A percentile compares a stretch with the other conserved stretches of the same genome.
phyloP scores from a whole-genome alignment of 2,113 vertebrate species.

The Megatriorchis doriae region DNA sequence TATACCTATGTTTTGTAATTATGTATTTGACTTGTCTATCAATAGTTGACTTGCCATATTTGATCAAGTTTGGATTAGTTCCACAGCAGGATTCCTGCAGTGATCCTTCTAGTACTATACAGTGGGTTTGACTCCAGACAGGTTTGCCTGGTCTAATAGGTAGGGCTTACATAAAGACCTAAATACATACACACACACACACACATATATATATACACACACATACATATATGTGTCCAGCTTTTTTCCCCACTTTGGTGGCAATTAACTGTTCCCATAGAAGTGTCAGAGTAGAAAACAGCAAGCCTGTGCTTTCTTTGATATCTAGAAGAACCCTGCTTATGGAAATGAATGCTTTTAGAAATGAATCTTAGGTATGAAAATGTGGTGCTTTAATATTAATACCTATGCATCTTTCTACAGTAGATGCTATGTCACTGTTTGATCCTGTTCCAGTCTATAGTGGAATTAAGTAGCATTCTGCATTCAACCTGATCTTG shows the following conservation, averaged over 20 bases:
- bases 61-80: background rate
- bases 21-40: background rate
- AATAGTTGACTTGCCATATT: background rate
- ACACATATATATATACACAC: rapidly evolving
- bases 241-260: background rate
- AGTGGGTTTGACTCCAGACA: background rate
- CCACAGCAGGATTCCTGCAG: background rate
- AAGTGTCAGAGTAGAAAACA: background rate
- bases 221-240: too few relatives aligned
- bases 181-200: background rate
- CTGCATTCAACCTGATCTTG: background rate
- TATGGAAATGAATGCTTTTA: background rate
- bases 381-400: background rate
- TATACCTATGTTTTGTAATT: background rate
- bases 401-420: background rate
- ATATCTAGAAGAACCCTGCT: background rate
- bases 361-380: background rate
- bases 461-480: background rate
- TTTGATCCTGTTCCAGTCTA: background rate
- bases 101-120: background rate
- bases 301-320: background rate
- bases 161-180: background rate
- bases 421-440: background rate
- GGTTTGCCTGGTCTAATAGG: background rate
- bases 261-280: background rate